Evolutionary conservation across 2,113 vertebrate genomes (phyloP), one percentile per base, ranked within the genome.

Genomic region (Rousettus leschenaultii): DNA sequence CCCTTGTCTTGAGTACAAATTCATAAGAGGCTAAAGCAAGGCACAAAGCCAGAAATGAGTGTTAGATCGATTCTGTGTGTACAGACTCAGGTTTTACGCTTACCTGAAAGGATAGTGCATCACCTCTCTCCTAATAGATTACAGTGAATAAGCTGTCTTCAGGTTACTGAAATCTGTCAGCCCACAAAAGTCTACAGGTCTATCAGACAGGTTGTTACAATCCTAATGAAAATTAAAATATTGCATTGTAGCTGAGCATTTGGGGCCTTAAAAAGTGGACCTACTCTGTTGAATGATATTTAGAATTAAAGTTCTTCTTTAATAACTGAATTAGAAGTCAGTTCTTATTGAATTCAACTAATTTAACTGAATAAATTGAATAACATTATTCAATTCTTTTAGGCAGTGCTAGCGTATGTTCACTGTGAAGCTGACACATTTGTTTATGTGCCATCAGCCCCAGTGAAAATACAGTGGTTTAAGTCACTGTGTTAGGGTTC

Each of bases 161-260:
- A 68, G 61, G n/a, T 48, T 59, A 66, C 13, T 73, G 65, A 63
- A 73, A 59, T 55, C 61, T 71, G 28, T 74, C 26, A 51, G 45
- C 77, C 18, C 26, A 40, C 68, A 10, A 4, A 95, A 80, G 68
- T 89, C 70, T 16, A 22, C 14, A 77, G 7, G 53, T 65, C 68
- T 68, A 0, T 75, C 51, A 74, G 21, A 43, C 13, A 74, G 28
- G 28, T 38, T 71, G 15, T 79, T 65, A 51, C 4, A 75, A 51
- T 83, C 45, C 33, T 83, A 43, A 78, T 73, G 55, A 68, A 55
- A 82, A 86, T 91, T 75, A 89, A 96, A 96, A 70, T 90, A 22
- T 74, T 59, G 86, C 1, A 0, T 7, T 33, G 26, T 71, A 82
- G 26, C 45, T 71, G n/a, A 83, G 48, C 2, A n/a, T 33, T 53